These are phyloP conservation scores for Serinus canaria DNA, from an alignment of 2,113 vertebrate genomes.

Conservation along the genomic window DNA sequence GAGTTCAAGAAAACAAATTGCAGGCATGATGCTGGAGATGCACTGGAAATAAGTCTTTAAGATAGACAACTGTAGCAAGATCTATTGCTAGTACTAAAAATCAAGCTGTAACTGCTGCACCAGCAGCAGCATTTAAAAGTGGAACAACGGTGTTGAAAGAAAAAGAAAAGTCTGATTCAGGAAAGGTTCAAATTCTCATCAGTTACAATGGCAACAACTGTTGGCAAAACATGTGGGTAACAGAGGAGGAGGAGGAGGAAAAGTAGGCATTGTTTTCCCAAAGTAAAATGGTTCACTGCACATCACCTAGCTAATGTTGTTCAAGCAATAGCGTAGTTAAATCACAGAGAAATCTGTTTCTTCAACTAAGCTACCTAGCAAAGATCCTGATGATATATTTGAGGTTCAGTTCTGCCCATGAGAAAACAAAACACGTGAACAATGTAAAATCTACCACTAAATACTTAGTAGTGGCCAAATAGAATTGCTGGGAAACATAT, in stretches of 20 bases:
- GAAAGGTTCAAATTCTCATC: neutral
- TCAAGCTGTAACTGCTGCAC: neutral
- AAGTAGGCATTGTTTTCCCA: neutral
- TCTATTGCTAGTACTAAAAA: neutral
- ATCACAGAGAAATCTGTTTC: neutral
- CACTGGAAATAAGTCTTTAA: neutral
- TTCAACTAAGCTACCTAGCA: constrained; percentile 5
- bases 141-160: neutral
- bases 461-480: neutral
- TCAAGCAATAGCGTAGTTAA: neutral
- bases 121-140: neutral
- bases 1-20: neutral
- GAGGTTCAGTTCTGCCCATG: neutral
- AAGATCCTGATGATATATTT: neutral
- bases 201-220: neutral
- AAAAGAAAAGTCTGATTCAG: neutral
- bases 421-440: constrained; percentile 30
- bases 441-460: constrained; percentile 29
- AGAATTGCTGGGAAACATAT: constrained; percentile 5
- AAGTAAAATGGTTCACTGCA: neutral
- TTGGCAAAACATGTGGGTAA: neutral
- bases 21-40: neutral
- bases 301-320: neutral
- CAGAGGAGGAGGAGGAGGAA: neutral
- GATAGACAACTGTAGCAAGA: neutral